Conservation (phyloP, 1,140 invertebrate genomes). For the Cydia strobilella region DNA sequence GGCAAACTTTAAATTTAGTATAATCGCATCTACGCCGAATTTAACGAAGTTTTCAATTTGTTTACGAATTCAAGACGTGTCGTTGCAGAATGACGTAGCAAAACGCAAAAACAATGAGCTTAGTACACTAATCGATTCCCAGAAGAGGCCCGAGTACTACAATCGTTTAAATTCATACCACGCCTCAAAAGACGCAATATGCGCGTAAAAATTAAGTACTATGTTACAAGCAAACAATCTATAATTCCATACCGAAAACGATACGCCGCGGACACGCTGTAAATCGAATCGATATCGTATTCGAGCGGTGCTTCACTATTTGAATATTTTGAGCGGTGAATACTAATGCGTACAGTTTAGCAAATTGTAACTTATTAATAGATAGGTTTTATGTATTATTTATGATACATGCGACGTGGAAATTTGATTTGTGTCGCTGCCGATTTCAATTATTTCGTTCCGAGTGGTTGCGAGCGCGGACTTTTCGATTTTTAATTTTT, state of each 20-base stretch:
- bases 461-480: background rate
- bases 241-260: conserved; percentile 41
- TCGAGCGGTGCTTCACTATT: conserved; percentile 60
- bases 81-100: conserved; percentile 18
- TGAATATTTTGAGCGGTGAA: conserved; percentile 66
- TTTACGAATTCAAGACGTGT: background rate
- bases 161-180: conserved; percentile 48
- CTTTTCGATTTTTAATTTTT: conserved; percentile 12
- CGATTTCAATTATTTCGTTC: conserved; percentile 30
- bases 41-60: background rate
- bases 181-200: conserved; percentile 42
- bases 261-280: conserved; percentile 38
- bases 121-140: conserved; percentile 31
- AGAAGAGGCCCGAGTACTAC: conserved; percentile 39
- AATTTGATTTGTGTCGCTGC: conserved; percentile 56
- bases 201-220: conserved; percentile 39
- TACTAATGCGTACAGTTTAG: conserved; percentile 64
- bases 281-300: conserved; percentile 49
- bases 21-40: conserved; percentile 3
- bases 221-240: conserved; percentile 42
- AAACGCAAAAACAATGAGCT: conserved; percentile 26
- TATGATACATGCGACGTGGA: conserved; percentile 52
- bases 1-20: conserved; percentile 18
- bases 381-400: conserved; percentile 58
- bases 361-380: conserved; percentile 59